Conservation (phyloP, 1,140 invertebrate genomes). For the Thaumetopoea pityocampa region DNA sequence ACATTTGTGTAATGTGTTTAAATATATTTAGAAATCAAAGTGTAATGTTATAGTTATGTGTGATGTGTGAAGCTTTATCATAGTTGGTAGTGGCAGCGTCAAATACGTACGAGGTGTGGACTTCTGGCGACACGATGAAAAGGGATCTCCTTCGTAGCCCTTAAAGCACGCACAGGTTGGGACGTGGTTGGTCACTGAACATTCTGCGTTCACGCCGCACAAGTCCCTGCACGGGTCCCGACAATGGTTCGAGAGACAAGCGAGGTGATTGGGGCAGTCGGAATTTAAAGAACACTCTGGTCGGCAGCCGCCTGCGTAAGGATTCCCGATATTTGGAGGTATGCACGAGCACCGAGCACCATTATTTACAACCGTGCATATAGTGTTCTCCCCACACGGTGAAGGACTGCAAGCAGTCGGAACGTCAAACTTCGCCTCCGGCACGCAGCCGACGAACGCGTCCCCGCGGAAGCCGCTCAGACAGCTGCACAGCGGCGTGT, state of each 20-base stretch:
- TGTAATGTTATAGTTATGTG: too few species aligned
- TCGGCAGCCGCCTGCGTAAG: slow-evolving; percentile 84
- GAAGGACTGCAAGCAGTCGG: slow-evolving; percentile 85
- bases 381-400: slow-evolving; percentile 88
- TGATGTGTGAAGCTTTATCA: too few species aligned
- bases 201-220: slow-evolving; percentile 90
- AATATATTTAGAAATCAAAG: too few species aligned
- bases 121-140: slow-evolving; percentile 83
- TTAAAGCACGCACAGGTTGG: slow-evolving; percentile 86
- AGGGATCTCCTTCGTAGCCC: slow-evolving; percentile 88
- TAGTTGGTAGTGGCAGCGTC: too few species aligned
- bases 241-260: slow-evolving; percentile 90
- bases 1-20: too few species aligned
- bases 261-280: slow-evolving; percentile 87
- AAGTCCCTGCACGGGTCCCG: slow-evolving; percentile 92
- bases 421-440: slow-evolving; percentile 66
- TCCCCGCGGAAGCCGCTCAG: slow-evolving; percentile 86
- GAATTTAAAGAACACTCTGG: slow-evolving; percentile 89
- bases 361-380: slow-evolving; percentile 82
- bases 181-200: slow-evolving; percentile 88
- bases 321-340: slow-evolving; percentile 90
- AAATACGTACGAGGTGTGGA: slow-evolving; percentile 75
- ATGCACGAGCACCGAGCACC: slow-evolving; percentile 86
- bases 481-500: slow-evolving; percentile 89
- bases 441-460: slow-evolving; percentile 86